Percentiles rank a stretch among this genome's conserved stretches.
Evolutionary conservation across 2,888 invertebrate genomes (phyloP).

Genomic region (Leuctra nigra): DNA sequence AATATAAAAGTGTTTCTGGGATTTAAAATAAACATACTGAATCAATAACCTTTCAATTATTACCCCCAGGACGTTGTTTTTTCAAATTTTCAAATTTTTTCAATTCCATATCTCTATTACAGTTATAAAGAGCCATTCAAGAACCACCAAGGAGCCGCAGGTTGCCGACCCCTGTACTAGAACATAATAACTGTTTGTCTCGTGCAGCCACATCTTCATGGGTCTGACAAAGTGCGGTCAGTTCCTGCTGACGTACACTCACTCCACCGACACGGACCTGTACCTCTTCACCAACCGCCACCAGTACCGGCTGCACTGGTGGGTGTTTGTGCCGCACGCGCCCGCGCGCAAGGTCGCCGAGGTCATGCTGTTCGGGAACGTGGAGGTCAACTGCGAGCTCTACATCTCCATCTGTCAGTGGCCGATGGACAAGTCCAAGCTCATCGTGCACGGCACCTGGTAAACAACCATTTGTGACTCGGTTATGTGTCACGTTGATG

Average conservation of each 20-base stretch:
- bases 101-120: no score
- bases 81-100: no score
- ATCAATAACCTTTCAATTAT: no score
- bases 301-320: slow-evolving; percentile 61
- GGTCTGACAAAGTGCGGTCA: slow-evolving; percentile 93
- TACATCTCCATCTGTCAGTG: slow-evolving; percentile 64
- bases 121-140: no score
- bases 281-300: slow-evolving; percentile 41
- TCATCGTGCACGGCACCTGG: slow-evolving; percentile 63
- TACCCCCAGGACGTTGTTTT: no score
- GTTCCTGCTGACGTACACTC: slow-evolving; percentile 84
- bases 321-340: slow-evolving; percentile 52
- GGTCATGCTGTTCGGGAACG: slow-evolving; percentile 51
- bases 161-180: no score
- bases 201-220: slow-evolving; percentile 88
- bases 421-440: slow-evolving; percentile 57
- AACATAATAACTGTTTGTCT: no score
- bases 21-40: no score
- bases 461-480: no score
- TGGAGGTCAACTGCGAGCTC: slow-evolving; percentile 44
- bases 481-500: no score
- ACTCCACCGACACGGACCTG: slow-evolving; percentile 41
- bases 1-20: no score
- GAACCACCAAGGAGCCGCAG: no score
- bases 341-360: slow-evolving; percentile 51